Conservation (phyloP, 2,797 vertebrate species). For the Amblyraja radiata region DNA sequence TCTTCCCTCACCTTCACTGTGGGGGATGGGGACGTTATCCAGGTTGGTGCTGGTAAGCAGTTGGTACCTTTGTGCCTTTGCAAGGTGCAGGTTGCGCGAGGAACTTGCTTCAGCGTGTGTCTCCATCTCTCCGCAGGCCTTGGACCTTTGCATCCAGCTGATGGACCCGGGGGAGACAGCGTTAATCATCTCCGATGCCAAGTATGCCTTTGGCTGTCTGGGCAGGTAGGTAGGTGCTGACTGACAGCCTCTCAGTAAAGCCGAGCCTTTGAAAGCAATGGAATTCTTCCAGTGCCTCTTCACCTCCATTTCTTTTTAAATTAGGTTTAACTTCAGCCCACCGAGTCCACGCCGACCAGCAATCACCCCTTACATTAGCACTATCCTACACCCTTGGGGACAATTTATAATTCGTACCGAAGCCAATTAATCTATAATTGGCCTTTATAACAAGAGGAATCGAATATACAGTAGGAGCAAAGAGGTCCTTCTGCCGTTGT, state of each 20-base stretch:
- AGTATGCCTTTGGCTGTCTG: constrained; percentile 78
- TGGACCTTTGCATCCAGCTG: constrained; percentile 84
- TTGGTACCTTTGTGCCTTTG: not conserved
- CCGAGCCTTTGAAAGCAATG: not conserved
- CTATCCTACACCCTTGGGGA: no score
- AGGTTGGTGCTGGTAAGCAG: constrained; percentile 57
- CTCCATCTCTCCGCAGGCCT: constrained; percentile 57
- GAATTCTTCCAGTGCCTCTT: not conserved
- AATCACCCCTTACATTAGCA: no score
- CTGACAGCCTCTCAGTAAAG: not conserved
- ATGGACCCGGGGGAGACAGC: constrained; percentile 80
- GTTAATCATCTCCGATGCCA: constrained; percentile 70
- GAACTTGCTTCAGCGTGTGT: not conserved
- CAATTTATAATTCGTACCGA: not conserved
- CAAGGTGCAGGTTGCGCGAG: no score
- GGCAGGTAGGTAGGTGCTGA: constrained; percentile 68
- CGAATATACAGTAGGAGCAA: no score
- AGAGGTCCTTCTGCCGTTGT: no score
- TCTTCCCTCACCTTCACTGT: constrained; percentile 69
- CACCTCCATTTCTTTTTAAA: not conserved
- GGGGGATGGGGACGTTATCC: constrained; percentile 86
- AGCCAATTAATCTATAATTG: no score
- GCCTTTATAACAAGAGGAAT: no score
- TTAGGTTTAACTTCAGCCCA: no score
- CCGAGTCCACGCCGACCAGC: no score